These are phyloP conservation scores for Gallinago jamesoni DNA, from an alignment of 2,113 vertebrate genomes.

Conservation along the genomic window DNA sequence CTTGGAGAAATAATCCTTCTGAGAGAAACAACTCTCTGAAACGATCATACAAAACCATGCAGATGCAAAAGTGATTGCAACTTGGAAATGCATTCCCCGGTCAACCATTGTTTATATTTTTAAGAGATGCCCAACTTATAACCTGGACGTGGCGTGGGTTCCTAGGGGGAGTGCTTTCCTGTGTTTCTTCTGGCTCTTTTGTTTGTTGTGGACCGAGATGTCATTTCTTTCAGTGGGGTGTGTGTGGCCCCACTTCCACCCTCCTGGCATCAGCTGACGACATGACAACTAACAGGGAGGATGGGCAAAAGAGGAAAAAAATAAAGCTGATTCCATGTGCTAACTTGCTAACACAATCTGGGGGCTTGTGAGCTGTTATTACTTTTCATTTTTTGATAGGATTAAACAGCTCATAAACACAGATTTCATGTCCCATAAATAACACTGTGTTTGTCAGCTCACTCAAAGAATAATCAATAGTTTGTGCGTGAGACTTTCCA, in stretches of 20 bases:
- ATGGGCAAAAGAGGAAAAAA: background rate
- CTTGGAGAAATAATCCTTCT: background rate
- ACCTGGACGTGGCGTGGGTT: rapidly evolving
- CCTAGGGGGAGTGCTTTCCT: background rate
- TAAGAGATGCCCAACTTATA: background rate
- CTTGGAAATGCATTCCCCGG: background rate
- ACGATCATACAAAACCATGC: background rate
- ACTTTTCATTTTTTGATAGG: background rate
- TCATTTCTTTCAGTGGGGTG: background rate
- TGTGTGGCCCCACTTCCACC: background rate
- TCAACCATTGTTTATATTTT: background rate
- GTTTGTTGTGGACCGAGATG: background rate
- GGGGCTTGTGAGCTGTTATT: background rate
- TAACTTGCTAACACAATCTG: background rate
- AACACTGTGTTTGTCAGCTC: background rate
- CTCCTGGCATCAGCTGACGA: background rate
- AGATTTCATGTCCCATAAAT: background rate
- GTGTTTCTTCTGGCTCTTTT: background rate
- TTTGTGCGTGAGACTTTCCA: background rate
- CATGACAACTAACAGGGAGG: background rate
- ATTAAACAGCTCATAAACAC: background rate
- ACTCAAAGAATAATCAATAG: background rate
- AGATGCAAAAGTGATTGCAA: background rate
- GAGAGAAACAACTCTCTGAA: background rate
- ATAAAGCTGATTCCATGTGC: background rate